These are phyloP conservation scores for Myotis myotis DNA, from an alignment of 2,797 vertebrate species.

Conservation along the genomic window DNA sequence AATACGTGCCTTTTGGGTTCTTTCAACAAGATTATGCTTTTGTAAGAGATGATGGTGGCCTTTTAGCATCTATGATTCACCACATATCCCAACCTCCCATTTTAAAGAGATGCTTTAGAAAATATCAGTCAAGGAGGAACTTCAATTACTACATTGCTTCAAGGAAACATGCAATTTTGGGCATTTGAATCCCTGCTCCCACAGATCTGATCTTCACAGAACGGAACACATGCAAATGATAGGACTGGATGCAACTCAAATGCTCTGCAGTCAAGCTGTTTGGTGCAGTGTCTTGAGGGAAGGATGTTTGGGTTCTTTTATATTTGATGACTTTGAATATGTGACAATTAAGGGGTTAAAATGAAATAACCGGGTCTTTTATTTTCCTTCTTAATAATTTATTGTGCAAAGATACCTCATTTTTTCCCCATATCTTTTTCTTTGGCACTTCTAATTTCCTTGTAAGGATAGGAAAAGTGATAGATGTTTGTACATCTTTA, in stretches of 20 bases:
- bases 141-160: neutral
- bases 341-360: slow-evolving; percentile 18
- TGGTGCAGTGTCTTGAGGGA: neutral
- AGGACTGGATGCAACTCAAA: neutral
- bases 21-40: neutral
- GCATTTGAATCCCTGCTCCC: neutral
- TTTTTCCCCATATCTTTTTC: neutral
- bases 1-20: neutral
- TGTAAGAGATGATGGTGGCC: neutral
- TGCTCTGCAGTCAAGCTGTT: neutral
- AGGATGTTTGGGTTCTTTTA: neutral
- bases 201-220: neutral
- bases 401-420: neutral
- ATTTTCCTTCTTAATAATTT: neutral
- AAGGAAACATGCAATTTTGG: neutral
- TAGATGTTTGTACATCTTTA: neutral
- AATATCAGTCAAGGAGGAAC: neutral
- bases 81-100: neutral
- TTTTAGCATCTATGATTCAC: neutral
- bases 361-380: neutral
- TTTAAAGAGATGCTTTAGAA: slow-evolving; percentile 25
- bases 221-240: neutral
- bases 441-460: neutral
- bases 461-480: neutral
- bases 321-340: slow-evolving; percentile 1